A percentile compares a stretch with the other conserved stretches of the same genome.
phyloP scores from a whole-genome alignment of 2,888 invertebrate species.

The Apeira syringaria region DNA sequence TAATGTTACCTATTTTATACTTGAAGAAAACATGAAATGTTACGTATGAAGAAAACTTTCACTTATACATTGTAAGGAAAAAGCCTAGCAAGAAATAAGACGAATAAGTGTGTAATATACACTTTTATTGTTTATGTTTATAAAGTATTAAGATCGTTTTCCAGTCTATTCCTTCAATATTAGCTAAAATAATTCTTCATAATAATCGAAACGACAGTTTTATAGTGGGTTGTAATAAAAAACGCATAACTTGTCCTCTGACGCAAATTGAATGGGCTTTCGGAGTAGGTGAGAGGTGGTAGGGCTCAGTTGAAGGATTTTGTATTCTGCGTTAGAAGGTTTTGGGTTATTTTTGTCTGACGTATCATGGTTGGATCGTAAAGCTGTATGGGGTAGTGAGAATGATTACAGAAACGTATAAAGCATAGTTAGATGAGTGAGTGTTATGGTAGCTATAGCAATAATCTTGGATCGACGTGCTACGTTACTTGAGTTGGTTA shows the following conservation, averaged over 20 bases:
- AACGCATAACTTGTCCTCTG: conserved; percentile 69
- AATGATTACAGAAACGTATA: conserved; percentile 33
- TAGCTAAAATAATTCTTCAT: conserved; percentile 50
- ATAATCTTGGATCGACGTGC: conserved; percentile 13
- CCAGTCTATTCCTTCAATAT: conserved; percentile 30
- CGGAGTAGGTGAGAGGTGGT: conserved; percentile 50
- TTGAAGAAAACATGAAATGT: too few species aligned
- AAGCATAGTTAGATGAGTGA: conserved; percentile 12
- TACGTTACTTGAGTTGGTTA: conserved; percentile 4
- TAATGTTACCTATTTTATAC: too few species aligned
- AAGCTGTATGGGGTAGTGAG: conserved; percentile 56
- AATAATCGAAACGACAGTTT: conserved; percentile 66
- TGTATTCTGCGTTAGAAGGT: conserved; percentile 30
- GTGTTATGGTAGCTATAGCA: conserved; percentile 10
- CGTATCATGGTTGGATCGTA: conserved; percentile 33
- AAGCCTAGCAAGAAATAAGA: too few species aligned
- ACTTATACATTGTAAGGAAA: too few species aligned
- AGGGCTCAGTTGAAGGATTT: conserved; percentile 22
- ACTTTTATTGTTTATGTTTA: too few species aligned
- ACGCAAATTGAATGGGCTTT: conserved; percentile 69
- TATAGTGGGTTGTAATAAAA: conserved; percentile 74
- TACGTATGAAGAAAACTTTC: too few species aligned
- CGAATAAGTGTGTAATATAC: too few species aligned
- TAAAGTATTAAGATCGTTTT: too few species aligned
- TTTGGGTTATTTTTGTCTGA: conserved; percentile 42